These are phyloP conservation scores for Pimephales promelas DNA, from an alignment of 2,113 vertebrate genomes.

Conservation along the genomic window DNA sequence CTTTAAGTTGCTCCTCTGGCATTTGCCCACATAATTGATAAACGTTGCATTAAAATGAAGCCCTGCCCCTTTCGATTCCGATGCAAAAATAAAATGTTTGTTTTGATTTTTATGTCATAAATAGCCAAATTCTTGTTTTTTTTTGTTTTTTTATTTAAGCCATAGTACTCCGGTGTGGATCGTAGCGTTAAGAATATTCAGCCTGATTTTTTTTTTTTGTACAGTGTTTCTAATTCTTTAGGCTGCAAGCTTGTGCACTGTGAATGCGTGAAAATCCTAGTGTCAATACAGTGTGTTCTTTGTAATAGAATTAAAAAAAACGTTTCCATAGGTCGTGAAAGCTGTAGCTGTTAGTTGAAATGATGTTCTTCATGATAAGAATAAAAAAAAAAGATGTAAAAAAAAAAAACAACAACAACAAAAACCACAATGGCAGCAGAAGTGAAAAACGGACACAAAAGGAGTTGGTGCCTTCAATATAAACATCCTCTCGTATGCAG, in stretches of 20 bases:
- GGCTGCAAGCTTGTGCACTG: slow-evolving; percentile 95
- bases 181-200: slow-evolving; percentile 39
- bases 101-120: slow-evolving; percentile 25
- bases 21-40: neutral
- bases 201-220: slow-evolving; percentile 61
- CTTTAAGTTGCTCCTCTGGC: neutral
- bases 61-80: neutral
- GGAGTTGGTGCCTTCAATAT: slow-evolving; percentile 74
- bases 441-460: slow-evolving; percentile 49
- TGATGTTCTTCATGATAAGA: slow-evolving; percentile 61
- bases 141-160: slow-evolving; percentile 61
- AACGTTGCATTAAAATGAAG: slow-evolving; percentile 10
- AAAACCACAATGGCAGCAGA: slow-evolving; percentile 35
- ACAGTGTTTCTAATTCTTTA: slow-evolving; percentile 76
- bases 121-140: slow-evolving; percentile 45
- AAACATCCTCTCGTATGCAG: slow-evolving; percentile 46
- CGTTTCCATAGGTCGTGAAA: slow-evolving; percentile 91
- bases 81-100: neutral
- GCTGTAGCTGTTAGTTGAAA: slow-evolving; percentile 85
- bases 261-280: slow-evolving; percentile 92
- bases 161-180: slow-evolving; percentile 58
- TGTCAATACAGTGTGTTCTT: slow-evolving; percentile 89
- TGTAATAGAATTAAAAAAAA: slow-evolving; percentile 88
- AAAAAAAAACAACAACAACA: slow-evolving; percentile 30
- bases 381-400: neutral